A percentile compares a stretch with the other conserved stretches of the same genome.
These are phyloP conservation scores for Pristionchus maxplancki DNA, from an alignment of 2,888 invertebrate genomes.

Conservation along the genomic window DNA sequence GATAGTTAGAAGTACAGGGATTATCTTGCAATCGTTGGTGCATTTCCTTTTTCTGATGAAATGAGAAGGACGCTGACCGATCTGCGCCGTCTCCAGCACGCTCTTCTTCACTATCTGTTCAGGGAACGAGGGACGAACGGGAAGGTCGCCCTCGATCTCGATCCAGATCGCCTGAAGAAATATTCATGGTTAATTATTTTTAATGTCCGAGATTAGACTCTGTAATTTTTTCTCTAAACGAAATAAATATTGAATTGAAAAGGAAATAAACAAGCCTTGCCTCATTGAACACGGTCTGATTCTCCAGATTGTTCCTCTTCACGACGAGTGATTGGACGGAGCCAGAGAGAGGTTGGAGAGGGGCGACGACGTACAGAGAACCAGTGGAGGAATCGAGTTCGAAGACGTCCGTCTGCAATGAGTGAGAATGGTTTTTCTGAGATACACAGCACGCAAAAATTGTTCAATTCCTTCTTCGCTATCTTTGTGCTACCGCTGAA, in stretches of 20 bases:
- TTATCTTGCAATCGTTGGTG: too few relatives aligned
- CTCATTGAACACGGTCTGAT: slow-evolving; percentile 22
- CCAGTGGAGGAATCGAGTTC: slow-evolving; percentile 90
- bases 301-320: slow-evolving; percentile 42
- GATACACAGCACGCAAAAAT: too few relatives aligned
- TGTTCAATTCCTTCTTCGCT: too few relatives aligned
- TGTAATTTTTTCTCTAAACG: not conserved
- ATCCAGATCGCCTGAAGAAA: slow-evolving; percentile 38
- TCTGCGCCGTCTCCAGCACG: slow-evolving; percentile 5
- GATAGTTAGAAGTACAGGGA: too few relatives aligned
- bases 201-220: too few relatives aligned
- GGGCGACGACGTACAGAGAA: slow-evolving; percentile 88
- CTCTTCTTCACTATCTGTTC: not conserved
- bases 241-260: too few relatives aligned
- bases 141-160: slow-evolving; percentile 48
- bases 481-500: not conserved
- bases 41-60: too few relatives aligned
- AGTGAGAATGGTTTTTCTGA: too few relatives aligned
- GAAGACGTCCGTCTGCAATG: slow-evolving; percentile 80
- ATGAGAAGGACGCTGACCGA: too few relatives aligned
- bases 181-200: too few relatives aligned
- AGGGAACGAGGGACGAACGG: slow-evolving; percentile 23
- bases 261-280: too few relatives aligned
- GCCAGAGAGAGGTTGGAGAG: slow-evolving; percentile 83
- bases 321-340: slow-evolving; percentile 43